These are phyloP conservation scores for Alethe castanea DNA, from an alignment of 2,113 vertebrate species.

Conservation along the genomic window DNA sequence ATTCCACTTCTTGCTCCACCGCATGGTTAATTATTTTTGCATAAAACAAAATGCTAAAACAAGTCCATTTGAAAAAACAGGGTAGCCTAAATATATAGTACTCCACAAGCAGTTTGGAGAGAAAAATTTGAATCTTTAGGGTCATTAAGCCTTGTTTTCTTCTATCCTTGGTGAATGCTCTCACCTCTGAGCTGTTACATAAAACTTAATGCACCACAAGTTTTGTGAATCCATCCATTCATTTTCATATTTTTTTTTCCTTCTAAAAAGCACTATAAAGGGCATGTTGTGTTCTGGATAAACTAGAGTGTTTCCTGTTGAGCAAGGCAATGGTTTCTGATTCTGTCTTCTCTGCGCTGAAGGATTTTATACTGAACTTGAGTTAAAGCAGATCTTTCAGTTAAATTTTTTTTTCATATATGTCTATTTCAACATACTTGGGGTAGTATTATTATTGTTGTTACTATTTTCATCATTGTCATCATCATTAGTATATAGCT, in stretches of 20 bases:
- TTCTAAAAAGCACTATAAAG: neutral
- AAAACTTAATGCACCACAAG: neutral
- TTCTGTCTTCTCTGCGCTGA: neutral
- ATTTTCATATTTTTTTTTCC: neutral
- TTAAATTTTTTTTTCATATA: neutral
- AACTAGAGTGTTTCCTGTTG: neutral
- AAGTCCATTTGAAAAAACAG: neutral
- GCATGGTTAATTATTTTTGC: slow-evolving; percentile 10
- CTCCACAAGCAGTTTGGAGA: neutral
- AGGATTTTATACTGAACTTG: neutral
- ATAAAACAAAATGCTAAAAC: neutral
- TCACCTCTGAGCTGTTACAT: neutral
- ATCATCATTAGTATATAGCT: neutral
- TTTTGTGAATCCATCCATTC: slow-evolving; percentile 38
- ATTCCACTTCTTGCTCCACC: neutral
- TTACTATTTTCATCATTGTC: too few relatives aligned
- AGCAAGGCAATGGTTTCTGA: neutral
- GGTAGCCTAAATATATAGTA: neutral
- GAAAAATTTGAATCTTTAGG: neutral
- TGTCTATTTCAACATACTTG: neutral
- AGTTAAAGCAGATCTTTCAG: neutral
- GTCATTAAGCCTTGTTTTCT: neutral
- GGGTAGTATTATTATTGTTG: neutral
- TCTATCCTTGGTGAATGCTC: neutral
- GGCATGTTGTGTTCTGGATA: neutral